Base-by-base conservation (phyloP, 2,113 vertebrate species). In the Equus przewalskii region DNA sequence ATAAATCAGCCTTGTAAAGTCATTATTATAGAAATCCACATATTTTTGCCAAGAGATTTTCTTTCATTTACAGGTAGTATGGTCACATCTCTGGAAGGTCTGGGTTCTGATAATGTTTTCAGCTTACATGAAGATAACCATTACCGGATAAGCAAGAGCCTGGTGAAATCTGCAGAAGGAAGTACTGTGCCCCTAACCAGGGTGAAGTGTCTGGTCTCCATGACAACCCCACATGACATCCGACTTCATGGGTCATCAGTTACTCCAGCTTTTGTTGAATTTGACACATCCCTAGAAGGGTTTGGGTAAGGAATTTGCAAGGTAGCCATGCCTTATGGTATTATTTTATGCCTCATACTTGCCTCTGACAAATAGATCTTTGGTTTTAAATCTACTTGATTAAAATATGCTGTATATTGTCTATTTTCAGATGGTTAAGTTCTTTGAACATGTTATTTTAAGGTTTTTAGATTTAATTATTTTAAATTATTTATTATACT, bases 201-300 rank as follows among this genome's bases (percentile, higher is more conserved):
- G 65, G 99, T 99, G 89, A 99, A 99, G 97, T 99, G 99, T 97
- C 99, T 99, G 98, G 99, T 99, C 83, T 99, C 99, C 97, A 99
- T 99, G 99, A 99, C 99, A 67, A 99, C 99, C 30, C 99, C 99
- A 10, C 99, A 99, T 8, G 99, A 99, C 97, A 99, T 99, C 98
- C 99, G 99, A 89, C 99, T 99, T 97, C 99, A 99, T 0, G 99
- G 99, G 0, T 99, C 99, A 3, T 99, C 99, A 0, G 99, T 99
- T 96, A 99, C 99, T 0, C 99, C 99, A 0, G 99, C 99, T 0
- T 99, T 99, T 97, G 99, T 99, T 86, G 99, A 99, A 99, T 99
- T 99, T 94, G 99, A 99, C 99, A 99, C 99, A 0, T 99, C 99
- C 69, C 99, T 99, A 85, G 99, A 99, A 98, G 99, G 99, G 14